Evolutionary conservation across 2,888 invertebrate genomes (phyloP), one percentile per base, ranked within the genome.

Genomic region (Iphiclides podalirius): DNA sequence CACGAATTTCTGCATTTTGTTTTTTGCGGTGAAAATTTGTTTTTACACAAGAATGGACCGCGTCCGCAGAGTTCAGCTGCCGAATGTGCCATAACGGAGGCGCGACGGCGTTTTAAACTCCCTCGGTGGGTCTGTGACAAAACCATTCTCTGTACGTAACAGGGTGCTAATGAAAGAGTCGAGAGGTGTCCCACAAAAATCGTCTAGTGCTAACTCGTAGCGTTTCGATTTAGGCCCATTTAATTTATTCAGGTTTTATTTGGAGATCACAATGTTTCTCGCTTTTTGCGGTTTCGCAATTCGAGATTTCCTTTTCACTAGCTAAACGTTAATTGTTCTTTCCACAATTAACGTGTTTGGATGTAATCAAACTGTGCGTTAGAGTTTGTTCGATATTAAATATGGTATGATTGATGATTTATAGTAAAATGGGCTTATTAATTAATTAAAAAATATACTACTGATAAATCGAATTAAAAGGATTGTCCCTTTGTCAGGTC

Each of bases 141-240:
- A 75, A 82, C 37, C 55, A 12, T 34, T 52, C 8, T 17, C 57
- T n/a, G n/a, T n/a, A 58, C 68, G 71, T 75, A 78, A 78, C 63
- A 60, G 52, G 60, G 83, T 84, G 86, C 79, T 87, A 87, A 87
- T 84, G 55, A 66, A 68, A 61, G 63, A 63, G 72, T 64, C 72
- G 66, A 61, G 63, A 60, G 47, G 51, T 61, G 70, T 63, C 71
- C 68, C 55, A 74, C 66, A 61, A 69, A 72, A 60, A 60, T 63
- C n/a, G 54, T 64, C 64, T 54, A 65, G 61, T 67, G 63, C 65
- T 68, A 63, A 63, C 58, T 36, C 47, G 52, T 46, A 58, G 43
- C 53, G 47, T 61, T 59, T 47, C 53, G 51, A 52, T 52, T 59
- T 26, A 4, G 23, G 26, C 37, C 37, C 23, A 38, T 66, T 65